These are phyloP conservation scores for Macroramphosus scolopax DNA, from an alignment of 2,797 vertebrate species.

Conservation along the genomic window DNA sequence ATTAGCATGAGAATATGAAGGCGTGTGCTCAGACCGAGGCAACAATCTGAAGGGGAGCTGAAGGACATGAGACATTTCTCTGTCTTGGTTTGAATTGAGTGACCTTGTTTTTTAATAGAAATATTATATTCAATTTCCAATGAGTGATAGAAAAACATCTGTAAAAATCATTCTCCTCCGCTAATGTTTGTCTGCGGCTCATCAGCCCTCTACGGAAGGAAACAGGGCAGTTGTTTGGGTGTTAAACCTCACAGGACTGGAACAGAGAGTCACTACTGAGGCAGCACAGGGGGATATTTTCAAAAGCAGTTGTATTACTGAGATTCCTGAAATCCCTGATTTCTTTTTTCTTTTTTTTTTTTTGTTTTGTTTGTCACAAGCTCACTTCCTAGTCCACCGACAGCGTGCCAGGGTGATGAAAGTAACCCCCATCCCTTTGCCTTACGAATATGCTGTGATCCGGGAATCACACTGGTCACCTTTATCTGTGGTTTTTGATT, in stretches of 20 bases:
- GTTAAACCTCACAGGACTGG: slow-evolving; percentile 14
- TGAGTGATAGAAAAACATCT: too few species aligned
- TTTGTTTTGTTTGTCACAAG: slow-evolving; percentile 15
- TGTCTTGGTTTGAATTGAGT: too few species aligned
- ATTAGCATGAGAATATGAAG: slow-evolving; percentile 58
- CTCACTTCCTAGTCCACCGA: slow-evolving; percentile 17
- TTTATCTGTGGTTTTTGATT: slow-evolving; percentile 70
- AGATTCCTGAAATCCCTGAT: slow-evolving; percentile 32
- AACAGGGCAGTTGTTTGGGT: slow-evolving; percentile 11
- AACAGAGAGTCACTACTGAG: slow-evolving; percentile 48
- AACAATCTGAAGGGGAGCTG: too few species aligned
- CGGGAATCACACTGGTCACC: slow-evolving; percentile 63
- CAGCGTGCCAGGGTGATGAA: slow-evolving; percentile 69
- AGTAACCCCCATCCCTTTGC: slow-evolving; percentile 78
- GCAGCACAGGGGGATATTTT: slow-evolving; percentile 80
- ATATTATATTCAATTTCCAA: not conserved
- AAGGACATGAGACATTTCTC: too few species aligned
- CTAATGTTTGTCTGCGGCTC: slow-evolving; percentile 47
- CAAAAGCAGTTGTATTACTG: slow-evolving; percentile 76
- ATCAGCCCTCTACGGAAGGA: slow-evolving; percentile 5
- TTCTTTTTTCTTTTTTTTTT: slow-evolving; percentile 1
- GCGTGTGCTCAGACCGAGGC: slow-evolving; percentile 12
- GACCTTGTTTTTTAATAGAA: too few species aligned
- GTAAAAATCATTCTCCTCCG: slow-evolving; percentile 21
- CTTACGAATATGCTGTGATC: slow-evolving; percentile 27